Conservation (phyloP, 2,797 vertebrate species). For the Pangasius mekongensis region DNA sequence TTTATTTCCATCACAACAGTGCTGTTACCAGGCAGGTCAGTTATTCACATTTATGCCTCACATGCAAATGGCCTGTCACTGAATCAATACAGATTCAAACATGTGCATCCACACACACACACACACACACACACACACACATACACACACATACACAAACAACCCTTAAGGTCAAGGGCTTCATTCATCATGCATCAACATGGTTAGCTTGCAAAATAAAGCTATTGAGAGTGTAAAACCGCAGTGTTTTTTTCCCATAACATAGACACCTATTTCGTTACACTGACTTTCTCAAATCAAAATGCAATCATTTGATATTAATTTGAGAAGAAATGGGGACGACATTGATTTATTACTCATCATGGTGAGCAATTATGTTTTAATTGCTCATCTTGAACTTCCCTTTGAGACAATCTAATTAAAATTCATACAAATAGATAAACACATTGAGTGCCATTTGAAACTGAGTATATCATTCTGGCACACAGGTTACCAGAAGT, state of each 20-base stretch:
- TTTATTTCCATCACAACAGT: conserved; percentile 25
- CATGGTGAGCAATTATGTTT: neutral
- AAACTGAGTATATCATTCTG: neutral
- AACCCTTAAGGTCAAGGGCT: neutral
- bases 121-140: neutral
- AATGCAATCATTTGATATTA: neutral
- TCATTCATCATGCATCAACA: conserved; percentile 22
- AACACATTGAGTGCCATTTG: neutral
- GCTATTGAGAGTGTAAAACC: conserved; percentile 15
- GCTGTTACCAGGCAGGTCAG: conserved; percentile 50
- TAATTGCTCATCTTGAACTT: neutral
- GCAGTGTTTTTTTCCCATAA: neutral
- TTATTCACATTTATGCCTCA: conserved; percentile 26
- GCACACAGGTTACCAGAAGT: neutral
- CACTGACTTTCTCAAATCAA: neutral
- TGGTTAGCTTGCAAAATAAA: conserved; percentile 43
- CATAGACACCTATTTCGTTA: neutral
- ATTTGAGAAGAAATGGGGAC: neutral
- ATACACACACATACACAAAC: neutral
- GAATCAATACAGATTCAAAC: neutral
- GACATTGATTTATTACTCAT: neutral
- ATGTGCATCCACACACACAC: neutral
- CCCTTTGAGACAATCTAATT: neutral
- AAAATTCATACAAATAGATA: neutral
- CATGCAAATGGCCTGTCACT: conserved; percentile 25